Evolutionary conservation across 2,113 vertebrate species (phyloP), one percentile per base, ranked within the genome.

Genomic region (Dicerorhinus sumatrensis): DNA sequence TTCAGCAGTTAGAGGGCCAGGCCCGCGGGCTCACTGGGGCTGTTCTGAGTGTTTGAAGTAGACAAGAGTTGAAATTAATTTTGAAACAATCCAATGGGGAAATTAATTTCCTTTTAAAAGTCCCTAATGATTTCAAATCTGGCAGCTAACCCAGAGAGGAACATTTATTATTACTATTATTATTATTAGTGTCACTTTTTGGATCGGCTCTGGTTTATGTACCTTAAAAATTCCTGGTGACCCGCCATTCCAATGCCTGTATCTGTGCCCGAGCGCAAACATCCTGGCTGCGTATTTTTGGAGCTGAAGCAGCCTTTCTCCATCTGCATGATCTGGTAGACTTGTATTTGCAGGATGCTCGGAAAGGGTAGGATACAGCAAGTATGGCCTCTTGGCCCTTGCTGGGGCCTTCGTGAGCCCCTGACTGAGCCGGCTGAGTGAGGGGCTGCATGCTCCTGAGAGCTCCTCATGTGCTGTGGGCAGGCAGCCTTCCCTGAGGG

Each of bases 21-120:
- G 21, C 67, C 0, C 0, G 42, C 42, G 65, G 51, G 33, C 20
- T 51, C 12, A 0, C 87, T 21, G 67, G 86, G 81, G 48, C 36
- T 18, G 7, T 27, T 48, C 29, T 5, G 21, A 77, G 23, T 51
- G 4, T 56, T n/a, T 14, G 58, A 81, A 88, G n/a, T 27, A 69
- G 31, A 54, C 25, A 13, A 76, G 67, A 54, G n/a, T 97, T 89
- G 88, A 92, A 82, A 70, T 91, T 95, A 0, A 6, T 95, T 98
- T 97, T 91, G 81, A 80, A 96, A 97, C 27, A 16, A 88, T 46
- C 23, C 82, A 46, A 0, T 48, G 72, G 56, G 48, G 89, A 93
- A 91, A 86, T 75, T 79, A 25, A 72, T 88, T 89, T 96, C 95
- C 82, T 95, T 63, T 46, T 73, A 21, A 67, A 89, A 8, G 29